These are phyloP conservation scores for Perognathus longimembris DNA, from an alignment of 2,113 vertebrate genomes.

Conservation along the genomic window DNA sequence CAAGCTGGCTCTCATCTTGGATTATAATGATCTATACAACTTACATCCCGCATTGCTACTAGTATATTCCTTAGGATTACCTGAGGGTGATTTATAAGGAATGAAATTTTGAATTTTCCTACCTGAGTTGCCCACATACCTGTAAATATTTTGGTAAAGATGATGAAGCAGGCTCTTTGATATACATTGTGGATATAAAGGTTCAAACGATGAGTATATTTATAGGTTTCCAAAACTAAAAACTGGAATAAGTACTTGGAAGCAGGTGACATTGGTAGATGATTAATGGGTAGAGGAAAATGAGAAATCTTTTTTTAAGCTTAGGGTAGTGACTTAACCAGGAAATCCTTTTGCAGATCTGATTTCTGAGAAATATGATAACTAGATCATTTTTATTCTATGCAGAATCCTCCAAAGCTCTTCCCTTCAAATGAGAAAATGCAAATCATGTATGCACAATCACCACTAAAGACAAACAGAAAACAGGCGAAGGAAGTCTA, in stretches of 20 bases:
- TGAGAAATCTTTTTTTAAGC: background rate
- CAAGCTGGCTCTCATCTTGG: background rate
- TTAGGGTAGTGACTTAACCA: background rate
- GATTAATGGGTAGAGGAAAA: too few relatives aligned
- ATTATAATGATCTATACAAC: background rate
- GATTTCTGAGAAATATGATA: background rate
- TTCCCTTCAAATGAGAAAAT: background rate
- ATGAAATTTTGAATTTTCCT: constrained; percentile 1
- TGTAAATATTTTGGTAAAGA: background rate
- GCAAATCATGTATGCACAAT: background rate
- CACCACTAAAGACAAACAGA: background rate
- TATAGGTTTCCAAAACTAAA: background rate
- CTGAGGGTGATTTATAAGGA: background rate
- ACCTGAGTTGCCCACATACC: background rate
- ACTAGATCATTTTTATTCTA: background rate
- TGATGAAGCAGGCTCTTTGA: background rate
- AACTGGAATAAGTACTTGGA: background rate
- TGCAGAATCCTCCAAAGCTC: background rate
- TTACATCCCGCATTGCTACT: background rate
- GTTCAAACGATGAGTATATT: background rate
- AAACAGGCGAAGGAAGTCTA: background rate
- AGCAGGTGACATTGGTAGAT: background rate
- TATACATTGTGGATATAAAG: background rate
- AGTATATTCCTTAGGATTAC: background rate
- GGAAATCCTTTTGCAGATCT: background rate